phyloP scores from a whole-genome alignment of 2,797 vertebrate genomes.

The Rhynchotus rufescens region DNA sequence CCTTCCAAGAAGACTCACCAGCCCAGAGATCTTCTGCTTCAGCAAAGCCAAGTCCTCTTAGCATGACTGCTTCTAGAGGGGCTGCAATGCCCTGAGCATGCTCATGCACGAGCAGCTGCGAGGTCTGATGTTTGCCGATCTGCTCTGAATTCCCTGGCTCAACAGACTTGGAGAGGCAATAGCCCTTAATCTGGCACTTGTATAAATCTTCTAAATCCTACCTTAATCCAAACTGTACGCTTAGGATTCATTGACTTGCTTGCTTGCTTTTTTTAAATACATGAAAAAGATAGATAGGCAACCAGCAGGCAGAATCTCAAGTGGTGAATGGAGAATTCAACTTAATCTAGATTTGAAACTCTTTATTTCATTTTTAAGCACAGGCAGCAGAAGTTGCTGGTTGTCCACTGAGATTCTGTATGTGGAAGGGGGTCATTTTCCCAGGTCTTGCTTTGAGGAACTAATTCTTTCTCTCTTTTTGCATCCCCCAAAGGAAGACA shows the following conservation, averaged over 20 bases:
- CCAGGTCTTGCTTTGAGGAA: background rate
- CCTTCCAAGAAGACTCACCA: background rate
- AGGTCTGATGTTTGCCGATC: background rate
- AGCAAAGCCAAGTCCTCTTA: background rate
- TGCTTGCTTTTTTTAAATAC: background rate
- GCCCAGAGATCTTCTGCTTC: background rate
- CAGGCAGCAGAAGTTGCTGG: background rate
- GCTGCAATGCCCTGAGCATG: rapidly evolving
- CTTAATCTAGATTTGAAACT: background rate
- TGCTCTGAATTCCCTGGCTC: background rate
- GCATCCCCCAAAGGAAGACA: constrained; percentile 25
- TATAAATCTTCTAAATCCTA: background rate
- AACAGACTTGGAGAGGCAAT: background rate
- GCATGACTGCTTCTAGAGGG: background rate
- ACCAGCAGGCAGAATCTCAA: background rate
- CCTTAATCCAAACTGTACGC: background rate
- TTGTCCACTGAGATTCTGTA: background rate
- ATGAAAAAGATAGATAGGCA: background rate
- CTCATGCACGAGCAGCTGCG: too few species aligned
- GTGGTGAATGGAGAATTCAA: background rate
- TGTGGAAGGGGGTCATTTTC: background rate
- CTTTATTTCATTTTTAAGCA: background rate
- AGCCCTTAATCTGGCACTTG: background rate
- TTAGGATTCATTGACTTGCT: background rate
- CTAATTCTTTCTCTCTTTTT: constrained; percentile 37